A percentile compares a stretch with the other conserved stretches of the same genome.
Conservation (phyloP, 2,888 invertebrate genomes). For the Lasioglossum leucozonium region DNA sequence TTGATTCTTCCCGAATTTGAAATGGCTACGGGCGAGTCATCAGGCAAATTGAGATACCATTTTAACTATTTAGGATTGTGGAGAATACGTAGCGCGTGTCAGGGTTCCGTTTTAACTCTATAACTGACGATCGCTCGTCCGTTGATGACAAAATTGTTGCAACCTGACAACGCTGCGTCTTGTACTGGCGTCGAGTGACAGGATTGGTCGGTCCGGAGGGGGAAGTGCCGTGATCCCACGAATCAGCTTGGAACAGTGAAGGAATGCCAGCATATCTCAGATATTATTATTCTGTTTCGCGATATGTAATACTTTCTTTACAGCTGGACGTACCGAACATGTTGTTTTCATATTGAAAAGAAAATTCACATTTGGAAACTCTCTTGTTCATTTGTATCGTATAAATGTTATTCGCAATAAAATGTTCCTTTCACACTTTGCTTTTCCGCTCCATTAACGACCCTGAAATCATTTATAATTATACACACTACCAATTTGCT, state of each 20-base stretch:
- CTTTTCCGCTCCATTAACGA: too few species aligned
- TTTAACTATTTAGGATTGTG: not conserved
- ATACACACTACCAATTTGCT: not conserved
- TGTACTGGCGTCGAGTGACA: conserved; percentile 2
- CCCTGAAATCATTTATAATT: not conserved
- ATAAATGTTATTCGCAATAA: not conserved
- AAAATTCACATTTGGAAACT: not conserved
- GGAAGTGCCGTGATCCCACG: not conserved
- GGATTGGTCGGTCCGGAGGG: conserved; percentile 46
- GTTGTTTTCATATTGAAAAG: not conserved
- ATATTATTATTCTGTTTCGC: not conserved
- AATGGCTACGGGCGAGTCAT: not conserved
- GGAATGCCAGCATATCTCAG: not conserved
- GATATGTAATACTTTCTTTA: not conserved
- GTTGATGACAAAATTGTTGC: not conserved
- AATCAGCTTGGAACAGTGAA: not conserved
- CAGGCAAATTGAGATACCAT: not conserved
- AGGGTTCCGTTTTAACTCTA: not conserved
- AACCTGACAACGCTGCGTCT: conserved; percentile 23
- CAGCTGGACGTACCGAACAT: not conserved
- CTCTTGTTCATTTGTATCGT: not conserved
- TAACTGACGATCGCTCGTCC: not conserved
- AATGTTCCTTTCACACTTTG: not conserved
- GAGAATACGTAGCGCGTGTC: not conserved
- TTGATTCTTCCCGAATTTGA: not conserved